Base-by-base conservation (phyloP, 2,888 invertebrate genomes). In the Parnassius smintheus region DNA sequence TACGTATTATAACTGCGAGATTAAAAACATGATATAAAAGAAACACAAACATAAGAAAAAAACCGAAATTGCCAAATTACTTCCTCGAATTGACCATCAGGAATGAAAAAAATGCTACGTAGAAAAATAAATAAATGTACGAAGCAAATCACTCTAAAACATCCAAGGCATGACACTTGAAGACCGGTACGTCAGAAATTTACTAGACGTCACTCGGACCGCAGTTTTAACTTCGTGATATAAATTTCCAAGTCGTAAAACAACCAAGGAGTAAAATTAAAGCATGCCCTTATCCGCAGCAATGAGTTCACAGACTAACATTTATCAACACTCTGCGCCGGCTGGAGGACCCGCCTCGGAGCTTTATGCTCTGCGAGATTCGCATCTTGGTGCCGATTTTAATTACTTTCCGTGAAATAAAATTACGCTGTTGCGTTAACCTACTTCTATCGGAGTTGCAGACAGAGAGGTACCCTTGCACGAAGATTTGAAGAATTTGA, bases 191-290 rank as follows among this genome's bases (percentile, higher is more conserved):
- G 25, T 25, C 25, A 3, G 7, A 25, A 25, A 18, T 18, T 42
- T 7, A 55, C n/a, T 18, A n/a, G 13, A 7, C 55, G 50, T 13
- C 13, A 18, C 56, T 51, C 45, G 13, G 56, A 45, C 56, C 51
- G 52, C 61, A 45, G 41, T 25, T 41, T 18, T 13, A n/a, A 50
- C 11, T 56, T 22, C 52, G 50, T 56, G 49, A 50, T 52, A 59
- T 65, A 61, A 61, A 59, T 58, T 61, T 42, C 52, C 22, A 56
- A 61, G 58, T 65, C 56, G 59, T 65, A 65, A 65, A 65, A 61
- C 51, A 59, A 58, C 53, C 54, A 11, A 58, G 61, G 61, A 65
- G 59, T 61, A 51, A 59, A 59, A 61, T 65, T 58, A 65, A 59
- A 55, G 58, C 57, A 45, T 25, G 57, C 56, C 56, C 48, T 53